Base-by-base conservation (phyloP, 2,113 vertebrate species). In the Anoura caudifer region DNA sequence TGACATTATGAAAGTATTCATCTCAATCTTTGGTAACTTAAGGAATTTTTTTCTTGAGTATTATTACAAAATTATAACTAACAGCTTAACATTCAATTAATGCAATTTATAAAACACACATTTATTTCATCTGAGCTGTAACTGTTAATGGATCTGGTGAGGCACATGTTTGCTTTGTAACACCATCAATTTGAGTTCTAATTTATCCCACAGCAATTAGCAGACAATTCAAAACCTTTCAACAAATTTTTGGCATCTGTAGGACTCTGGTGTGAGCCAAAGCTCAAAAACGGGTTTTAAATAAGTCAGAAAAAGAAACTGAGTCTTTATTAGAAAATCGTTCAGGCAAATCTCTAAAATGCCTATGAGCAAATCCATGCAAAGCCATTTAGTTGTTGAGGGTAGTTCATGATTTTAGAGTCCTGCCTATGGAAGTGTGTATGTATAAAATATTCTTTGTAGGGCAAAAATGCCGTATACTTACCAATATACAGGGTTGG, bases 141-240 rank as follows among this genome's bases (percentile, higher is more conserved):
- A 41, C 4, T 82, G 14, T 87, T 79, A 54, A 69, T n/a, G 16
- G 26, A 85, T 70, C 41, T 43, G 28, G 17, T 70, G 43, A 79
- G 28, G 59, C 33, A 70, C 1, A 17, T 11, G n/a, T 93, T 77
- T 94, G 9, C 11, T 94, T 95, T 91, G 82, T 73, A 26, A 85
- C 28, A 13, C 6, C 81, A n/a, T 76, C 28, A 24, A 24, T 76
- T 41, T 73, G 52, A 91, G 33, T 94, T 89, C 41, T 43, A 73
- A 76, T 82, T 95, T 14, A 88, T 85, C 56, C 67, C 38, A 72
- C 1, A 67, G 26, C 31, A 33, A 90, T 93, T 91, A 85, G 54
- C 75, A 87, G 77, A 5, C 33, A 95, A 47, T 65, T 92, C 43
- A 92, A 87, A 77, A 75, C 72, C 43, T 86, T 95, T 97, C 22